A percentile compares a stretch with the other conserved stretches of the same genome.
These are phyloP conservation scores for Cephonodes hylas DNA, from an alignment of 2,888 invertebrate genomes.

Conservation along the genomic window DNA sequence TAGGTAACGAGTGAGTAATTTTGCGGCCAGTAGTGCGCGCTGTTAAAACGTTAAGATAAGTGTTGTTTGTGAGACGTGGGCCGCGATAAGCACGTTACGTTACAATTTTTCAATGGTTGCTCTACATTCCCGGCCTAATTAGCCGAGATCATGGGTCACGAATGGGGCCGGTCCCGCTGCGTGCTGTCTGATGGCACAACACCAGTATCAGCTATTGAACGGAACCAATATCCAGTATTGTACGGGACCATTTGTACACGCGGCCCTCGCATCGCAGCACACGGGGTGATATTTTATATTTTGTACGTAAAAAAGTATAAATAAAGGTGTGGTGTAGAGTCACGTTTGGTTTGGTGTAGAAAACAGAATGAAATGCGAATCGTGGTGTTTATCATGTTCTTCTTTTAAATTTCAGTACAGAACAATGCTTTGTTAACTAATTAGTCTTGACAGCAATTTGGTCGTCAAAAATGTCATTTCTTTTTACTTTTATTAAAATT, in stretches of 20 bases:
- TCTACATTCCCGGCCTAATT: slow-evolving; percentile 7
- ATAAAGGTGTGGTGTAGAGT: no score
- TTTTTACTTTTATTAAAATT: no score
- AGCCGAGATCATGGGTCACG: not conserved
- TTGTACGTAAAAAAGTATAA: not conserved
- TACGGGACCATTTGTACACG: slow-evolving; percentile 25
- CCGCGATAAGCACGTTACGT: slow-evolving; percentile 5
- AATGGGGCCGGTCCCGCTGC: not conserved
- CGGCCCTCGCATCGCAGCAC: slow-evolving; percentile 29
- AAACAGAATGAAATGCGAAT: no score
- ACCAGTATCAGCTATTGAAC: not conserved
- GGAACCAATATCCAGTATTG: slow-evolving; percentile 1
- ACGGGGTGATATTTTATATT: slow-evolving; percentile 33
- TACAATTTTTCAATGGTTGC: not conserved
- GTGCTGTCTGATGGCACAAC: not conserved
- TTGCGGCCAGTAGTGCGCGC: not conserved
- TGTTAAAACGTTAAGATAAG: not conserved
- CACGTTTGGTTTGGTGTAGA: no score
- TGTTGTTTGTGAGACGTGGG: not conserved
- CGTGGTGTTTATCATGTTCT: no score
- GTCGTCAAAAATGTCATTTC: no score
- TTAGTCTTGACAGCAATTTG: no score
- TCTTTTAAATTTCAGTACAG: no score
- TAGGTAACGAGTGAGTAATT: not conserved
- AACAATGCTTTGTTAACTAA: no score